A percentile compares a stretch with the other conserved stretches of the same genome.
Conservation (phyloP, 2,888 invertebrate genomes). For the Axea sp. region DNA sequence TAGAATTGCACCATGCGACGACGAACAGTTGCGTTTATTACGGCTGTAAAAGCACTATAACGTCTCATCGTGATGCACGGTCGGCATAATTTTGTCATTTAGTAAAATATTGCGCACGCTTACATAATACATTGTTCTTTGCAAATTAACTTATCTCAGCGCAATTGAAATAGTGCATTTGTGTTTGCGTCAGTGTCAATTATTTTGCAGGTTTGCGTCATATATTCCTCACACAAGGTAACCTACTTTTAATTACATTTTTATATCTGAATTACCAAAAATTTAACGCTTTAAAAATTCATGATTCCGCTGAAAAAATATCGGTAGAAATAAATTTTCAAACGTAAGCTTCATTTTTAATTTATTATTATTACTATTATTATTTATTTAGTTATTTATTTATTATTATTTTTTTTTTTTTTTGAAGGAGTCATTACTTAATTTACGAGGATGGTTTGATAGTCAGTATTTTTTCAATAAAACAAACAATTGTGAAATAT, state of each 20-base stretch:
- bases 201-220: conserved; percentile 13
- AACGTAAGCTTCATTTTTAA: too few relatives aligned
- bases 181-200: conserved; percentile 41
- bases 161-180: conserved; percentile 29
- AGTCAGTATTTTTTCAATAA: too few relatives aligned
- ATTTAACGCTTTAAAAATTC: not conserved
- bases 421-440: too few relatives aligned
- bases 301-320: too few relatives aligned
- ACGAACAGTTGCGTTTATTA: conserved; percentile 57
- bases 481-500: too few relatives aligned
- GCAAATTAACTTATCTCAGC: conserved; percentile 50
- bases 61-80: conserved; percentile 56
- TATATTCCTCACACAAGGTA: not conserved
- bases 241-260: conserved; percentile 16
- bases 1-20: conserved; percentile 45
- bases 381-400: too few relatives aligned
- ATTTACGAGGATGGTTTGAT: too few relatives aligned
- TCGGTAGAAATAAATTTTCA: conserved; percentile 4
- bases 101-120: conserved; percentile 48
- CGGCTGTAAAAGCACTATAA: conserved; percentile 56
- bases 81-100: conserved; percentile 49
- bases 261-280: not conserved
- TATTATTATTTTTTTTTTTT: too few relatives aligned
- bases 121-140: conserved; percentile 59
- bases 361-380: too few relatives aligned